phyloP scores from a whole-genome alignment of 1,140 invertebrate species.

The Aplysia californica region DNA sequence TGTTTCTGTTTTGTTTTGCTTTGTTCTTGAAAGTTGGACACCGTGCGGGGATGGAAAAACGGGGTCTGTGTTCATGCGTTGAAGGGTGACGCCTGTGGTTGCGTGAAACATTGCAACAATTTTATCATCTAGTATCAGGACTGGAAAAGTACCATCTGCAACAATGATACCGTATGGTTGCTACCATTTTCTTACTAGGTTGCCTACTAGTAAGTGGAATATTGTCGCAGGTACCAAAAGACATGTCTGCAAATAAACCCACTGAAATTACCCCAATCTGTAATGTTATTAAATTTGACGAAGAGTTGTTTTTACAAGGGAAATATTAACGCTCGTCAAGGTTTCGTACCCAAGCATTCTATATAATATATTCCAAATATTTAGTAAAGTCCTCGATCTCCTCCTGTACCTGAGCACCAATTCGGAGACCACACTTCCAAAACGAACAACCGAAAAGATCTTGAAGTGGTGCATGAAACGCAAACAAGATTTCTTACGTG shows the following conservation, averaged over 20 bases:
- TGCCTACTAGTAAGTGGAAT: neutral
- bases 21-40: too few relatives aligned
- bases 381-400: neutral
- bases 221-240: neutral
- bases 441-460: neutral
- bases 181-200: neutral
- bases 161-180: neutral
- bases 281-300: neutral
- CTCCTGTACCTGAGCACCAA: too few relatives aligned
- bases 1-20: too few relatives aligned
- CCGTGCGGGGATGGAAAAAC: conserved; percentile 25
- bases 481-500: neutral
- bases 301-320: neutral
- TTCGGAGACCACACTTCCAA: too few relatives aligned
- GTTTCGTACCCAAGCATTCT: neutral
- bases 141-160: neutral
- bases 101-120: neutral
- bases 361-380: neutral
- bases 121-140: neutral
- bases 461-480: neutral
- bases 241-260: neutral
- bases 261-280: neutral
- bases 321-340: neutral
- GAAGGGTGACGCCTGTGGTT: conserved; percentile 40
- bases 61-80: conserved; percentile 43